Evolutionary conservation across 2,888 invertebrate genomes (phyloP).

Genomic region (Chloroclystis v-ata): DNA sequence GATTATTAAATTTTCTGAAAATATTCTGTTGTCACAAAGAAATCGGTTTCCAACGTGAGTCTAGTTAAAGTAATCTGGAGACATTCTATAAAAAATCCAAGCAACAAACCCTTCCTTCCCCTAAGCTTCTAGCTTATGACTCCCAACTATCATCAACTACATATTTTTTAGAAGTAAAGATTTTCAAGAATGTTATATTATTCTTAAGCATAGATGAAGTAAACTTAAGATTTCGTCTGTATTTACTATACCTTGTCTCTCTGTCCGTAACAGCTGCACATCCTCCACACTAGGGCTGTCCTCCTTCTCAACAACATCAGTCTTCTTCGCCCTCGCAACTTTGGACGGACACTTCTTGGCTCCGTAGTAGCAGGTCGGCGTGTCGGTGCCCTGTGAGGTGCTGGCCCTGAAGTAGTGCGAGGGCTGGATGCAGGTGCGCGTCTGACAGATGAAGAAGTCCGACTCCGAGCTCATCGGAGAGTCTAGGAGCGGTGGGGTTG

Average conservation of each 20-base stretch:
- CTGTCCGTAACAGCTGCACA: constrained; percentile 50
- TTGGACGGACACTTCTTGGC: constrained; percentile 63
- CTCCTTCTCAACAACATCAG: constrained; percentile 50
- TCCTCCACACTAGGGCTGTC: constrained; percentile 62
- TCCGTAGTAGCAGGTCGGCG: constrained; percentile 59
- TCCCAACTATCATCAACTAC: too few species aligned
- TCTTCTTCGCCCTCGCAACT: constrained; percentile 53
- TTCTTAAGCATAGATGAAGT: too few species aligned
- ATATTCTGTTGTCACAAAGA: too few species aligned
- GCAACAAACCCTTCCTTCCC: too few species aligned
- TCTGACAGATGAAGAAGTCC: constrained; percentile 63
- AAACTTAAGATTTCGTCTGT: too few species aligned
- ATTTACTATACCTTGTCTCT: constrained; percentile 48
- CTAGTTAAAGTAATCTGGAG: too few species aligned
- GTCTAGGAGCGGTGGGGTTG: constrained; percentile 64
- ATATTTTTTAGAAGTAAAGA: too few species aligned
- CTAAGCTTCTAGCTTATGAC: too few species aligned
- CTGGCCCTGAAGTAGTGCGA: constrained; percentile 67
- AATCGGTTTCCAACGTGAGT: too few species aligned
- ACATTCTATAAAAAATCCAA: too few species aligned
- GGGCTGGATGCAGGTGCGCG: constrained; percentile 65
- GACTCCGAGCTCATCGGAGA: constrained; percentile 56
- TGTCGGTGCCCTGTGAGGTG: constrained; percentile 40
- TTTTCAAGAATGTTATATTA: too few species aligned
- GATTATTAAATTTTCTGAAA: too few species aligned